These are phyloP conservation scores for Invenusta paracnida DNA, from an alignment of 2,888 invertebrate genomes.

Conservation along the genomic window DNA sequence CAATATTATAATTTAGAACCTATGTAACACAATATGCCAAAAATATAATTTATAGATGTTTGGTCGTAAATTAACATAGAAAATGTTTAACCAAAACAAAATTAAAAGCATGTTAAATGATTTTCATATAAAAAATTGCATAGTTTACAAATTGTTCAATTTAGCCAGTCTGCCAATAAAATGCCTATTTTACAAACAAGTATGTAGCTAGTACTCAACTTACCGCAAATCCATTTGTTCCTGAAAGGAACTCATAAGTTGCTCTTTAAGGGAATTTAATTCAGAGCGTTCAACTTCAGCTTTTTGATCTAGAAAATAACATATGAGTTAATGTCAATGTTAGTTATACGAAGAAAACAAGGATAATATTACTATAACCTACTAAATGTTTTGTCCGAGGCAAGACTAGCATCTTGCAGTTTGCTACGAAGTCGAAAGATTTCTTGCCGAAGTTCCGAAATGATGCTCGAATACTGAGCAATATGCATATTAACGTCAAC, in stretches of 20 bases:
- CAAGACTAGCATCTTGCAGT: conserved; percentile 47
- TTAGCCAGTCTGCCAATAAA: no score
- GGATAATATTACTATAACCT: not conserved
- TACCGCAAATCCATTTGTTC: conserved; percentile 81
- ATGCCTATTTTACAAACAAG: no score
- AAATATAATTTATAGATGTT: no score
- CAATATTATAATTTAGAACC: no score
- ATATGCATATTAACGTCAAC: conserved; percentile 72
- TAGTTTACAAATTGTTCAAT: no score
- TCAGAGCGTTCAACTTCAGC: conserved; percentile 49
- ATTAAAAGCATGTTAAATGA: no score
- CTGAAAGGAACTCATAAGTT: conserved; percentile 80
- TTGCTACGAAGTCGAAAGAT: conserved; percentile 63
- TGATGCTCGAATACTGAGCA: conserved; percentile 77
- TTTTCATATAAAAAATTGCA: no score
- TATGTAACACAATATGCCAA: no score
- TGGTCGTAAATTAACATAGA: no score
- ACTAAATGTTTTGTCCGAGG: not conserved
- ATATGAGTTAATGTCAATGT: not conserved
- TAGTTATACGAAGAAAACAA: not conserved
- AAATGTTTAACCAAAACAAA: no score
- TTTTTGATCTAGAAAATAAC: not conserved
- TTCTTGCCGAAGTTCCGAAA: conserved; percentile 76
- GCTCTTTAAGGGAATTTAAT: conserved; percentile 68
- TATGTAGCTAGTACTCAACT: no score